Percentiles rank a stretch among this genome's conserved stretches.
Evolutionary conservation across 1,140 invertebrate genomes (phyloP).

Genomic region (Chironomus striatipennis): DNA sequence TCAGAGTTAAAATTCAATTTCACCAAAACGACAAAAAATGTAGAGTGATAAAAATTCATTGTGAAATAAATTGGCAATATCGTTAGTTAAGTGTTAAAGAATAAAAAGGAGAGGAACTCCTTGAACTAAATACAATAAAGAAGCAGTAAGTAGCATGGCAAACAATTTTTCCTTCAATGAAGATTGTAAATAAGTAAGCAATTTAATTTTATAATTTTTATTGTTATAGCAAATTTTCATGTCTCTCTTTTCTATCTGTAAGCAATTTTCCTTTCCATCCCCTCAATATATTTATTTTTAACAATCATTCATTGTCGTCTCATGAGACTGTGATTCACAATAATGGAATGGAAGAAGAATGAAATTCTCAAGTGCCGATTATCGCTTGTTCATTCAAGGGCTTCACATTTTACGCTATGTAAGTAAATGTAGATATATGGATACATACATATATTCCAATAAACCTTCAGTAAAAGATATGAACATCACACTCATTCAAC

Average conservation of each 20-base stretch:
- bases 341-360: neutral
- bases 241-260: neutral
- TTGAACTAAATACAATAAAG: too few relatives aligned
- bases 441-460: neutral
- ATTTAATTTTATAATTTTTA: slow-evolving; percentile 5
- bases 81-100: too few relatives aligned
- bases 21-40: too few relatives aligned
- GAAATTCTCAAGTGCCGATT: slow-evolving; percentile 18
- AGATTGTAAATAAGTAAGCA: neutral
- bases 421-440: neutral
- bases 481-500: slow-evolving; percentile 11
- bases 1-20: too few relatives aligned
- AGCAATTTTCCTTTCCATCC: neutral
- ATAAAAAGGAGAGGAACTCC: too few relatives aligned
- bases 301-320: neutral
- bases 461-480: neutral
- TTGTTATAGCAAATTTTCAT: neutral
- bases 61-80: too few relatives aligned
- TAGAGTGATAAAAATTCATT: too few relatives aligned
- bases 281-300: neutral
- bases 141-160: too few relatives aligned
- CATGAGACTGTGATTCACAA: neutral
- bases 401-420: neutral
- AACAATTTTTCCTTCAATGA: too few relatives aligned
- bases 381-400: slow-evolving; percentile 18